Evolutionary conservation across 2,888 invertebrate genomes (phyloP).

Genomic region (Nemotelus nigrinus): DNA sequence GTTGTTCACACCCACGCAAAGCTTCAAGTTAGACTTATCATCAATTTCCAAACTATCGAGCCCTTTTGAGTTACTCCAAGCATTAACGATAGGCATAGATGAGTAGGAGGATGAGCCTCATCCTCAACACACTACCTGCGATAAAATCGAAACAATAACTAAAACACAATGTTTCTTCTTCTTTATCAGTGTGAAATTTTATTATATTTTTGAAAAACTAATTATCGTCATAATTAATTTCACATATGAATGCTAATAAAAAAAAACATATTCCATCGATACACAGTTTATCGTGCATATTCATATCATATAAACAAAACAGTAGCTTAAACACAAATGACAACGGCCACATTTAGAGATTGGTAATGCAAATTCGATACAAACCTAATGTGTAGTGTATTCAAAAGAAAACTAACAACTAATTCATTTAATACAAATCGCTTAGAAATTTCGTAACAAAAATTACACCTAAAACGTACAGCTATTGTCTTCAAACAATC

Average conservation of each 20-base stretch:
- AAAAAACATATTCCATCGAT: slow-evolving; percentile 14
- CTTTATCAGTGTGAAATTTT: slow-evolving; percentile 31
- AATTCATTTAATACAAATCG: slow-evolving; percentile 26
- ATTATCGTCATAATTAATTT: slow-evolving; percentile 34
- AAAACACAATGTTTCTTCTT: slow-evolving; percentile 6
- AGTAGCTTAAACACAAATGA: slow-evolving; percentile 39
- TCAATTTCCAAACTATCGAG: no score
- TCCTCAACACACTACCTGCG: no score
- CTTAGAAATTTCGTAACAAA: slow-evolving; percentile 32
- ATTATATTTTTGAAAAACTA: slow-evolving; percentile 25
- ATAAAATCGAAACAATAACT: neutral
- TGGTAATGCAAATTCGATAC: slow-evolving; percentile 37
- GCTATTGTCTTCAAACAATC: no score
- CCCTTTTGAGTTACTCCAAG: no score
- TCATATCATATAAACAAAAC: slow-evolving; percentile 40
- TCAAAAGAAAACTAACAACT: slow-evolving; percentile 5
- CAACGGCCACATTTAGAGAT: slow-evolving; percentile 40
- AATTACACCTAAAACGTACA: neutral
- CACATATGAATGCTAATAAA: slow-evolving; percentile 11
- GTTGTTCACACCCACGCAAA: no score
- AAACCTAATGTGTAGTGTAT: slow-evolving; percentile 15
- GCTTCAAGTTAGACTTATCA: no score
- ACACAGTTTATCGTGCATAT: slow-evolving; percentile 6
- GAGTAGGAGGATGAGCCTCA: neutral
- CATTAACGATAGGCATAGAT: no score